Percentiles rank a stretch among this genome's conserved stretches.
These are phyloP conservation scores for Lutjanus erythropterus DNA, from an alignment of 2,113 vertebrate species.

Conservation along the genomic window DNA sequence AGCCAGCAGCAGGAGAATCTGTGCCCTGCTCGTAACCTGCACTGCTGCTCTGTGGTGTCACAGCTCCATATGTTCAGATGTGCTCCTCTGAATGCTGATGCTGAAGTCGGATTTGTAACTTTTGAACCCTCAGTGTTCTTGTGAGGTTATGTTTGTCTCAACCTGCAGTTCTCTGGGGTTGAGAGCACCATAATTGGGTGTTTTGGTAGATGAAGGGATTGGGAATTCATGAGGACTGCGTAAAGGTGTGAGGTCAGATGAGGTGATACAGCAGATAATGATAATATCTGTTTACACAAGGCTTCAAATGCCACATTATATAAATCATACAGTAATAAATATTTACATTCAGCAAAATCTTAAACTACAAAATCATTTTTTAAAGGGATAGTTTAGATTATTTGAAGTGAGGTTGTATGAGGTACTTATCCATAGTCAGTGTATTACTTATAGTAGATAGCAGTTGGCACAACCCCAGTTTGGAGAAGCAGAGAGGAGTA, in stretches of 20 bases:
- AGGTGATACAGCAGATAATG: background rate
- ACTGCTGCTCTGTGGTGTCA: constrained; percentile 20
- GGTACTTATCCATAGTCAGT: too few relatives aligned
- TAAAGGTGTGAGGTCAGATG: constrained; percentile 17
- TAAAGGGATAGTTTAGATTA: too few relatives aligned
- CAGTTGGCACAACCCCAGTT: too few relatives aligned
- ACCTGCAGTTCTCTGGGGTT: background rate
- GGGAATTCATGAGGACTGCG: constrained; percentile 5
- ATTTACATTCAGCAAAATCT: background rate
- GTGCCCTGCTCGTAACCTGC: constrained; percentile 31
- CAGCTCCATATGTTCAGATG: background rate
- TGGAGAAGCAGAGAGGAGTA: too few relatives aligned
- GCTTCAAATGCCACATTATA: background rate
- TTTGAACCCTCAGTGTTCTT: background rate
- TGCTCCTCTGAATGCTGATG: constrained; percentile 15
- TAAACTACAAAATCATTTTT: background rate
- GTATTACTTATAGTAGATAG: too few relatives aligned
- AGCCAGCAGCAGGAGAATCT: constrained; percentile 40
- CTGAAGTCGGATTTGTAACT: background rate
- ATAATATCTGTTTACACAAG: background rate
- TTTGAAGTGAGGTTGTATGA: too few relatives aligned
- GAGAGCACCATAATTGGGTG: background rate
- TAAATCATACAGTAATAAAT: background rate
- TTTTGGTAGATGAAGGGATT: constrained; percentile 6
- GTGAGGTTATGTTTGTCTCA: background rate